Conservation (phyloP, 2,797 vertebrate species). For the Sebastes melanostomus region DNA sequence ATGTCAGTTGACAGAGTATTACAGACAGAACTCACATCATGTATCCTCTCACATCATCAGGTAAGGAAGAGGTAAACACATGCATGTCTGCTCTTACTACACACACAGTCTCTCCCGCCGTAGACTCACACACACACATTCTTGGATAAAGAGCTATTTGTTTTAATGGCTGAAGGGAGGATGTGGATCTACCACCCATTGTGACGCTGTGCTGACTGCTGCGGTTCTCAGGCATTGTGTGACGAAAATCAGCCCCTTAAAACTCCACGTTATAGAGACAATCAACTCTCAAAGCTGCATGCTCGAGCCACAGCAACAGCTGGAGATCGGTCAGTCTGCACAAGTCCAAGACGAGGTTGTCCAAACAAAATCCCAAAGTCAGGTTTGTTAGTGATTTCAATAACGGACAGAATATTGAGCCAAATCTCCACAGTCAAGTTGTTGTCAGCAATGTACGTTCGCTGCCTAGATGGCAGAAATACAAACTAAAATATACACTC, state of each 20-base stretch:
- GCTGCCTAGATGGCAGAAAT: neutral
- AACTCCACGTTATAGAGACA: slow-evolving; percentile 30
- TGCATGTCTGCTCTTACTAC: slow-evolving; percentile 26
- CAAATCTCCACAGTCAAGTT: slow-evolving; percentile 8
- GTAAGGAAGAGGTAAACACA: slow-evolving; percentile 22
- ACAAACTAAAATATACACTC: neutral
- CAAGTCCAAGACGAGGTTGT: slow-evolving; percentile 2
- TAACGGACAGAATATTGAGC: neutral
- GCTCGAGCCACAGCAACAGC: slow-evolving; percentile 30
- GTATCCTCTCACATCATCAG: neutral
- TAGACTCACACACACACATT: slow-evolving; percentile 31
- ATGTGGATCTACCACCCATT: slow-evolving; percentile 78
- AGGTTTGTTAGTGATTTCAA: slow-evolving; percentile 9
- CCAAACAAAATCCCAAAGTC: slow-evolving; percentile 24
- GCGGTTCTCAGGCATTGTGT: slow-evolving; percentile 52
- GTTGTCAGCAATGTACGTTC: neutral
- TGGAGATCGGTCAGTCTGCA: slow-evolving; percentile 27
- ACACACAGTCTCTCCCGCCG: neutral
- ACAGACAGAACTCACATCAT: neutral
- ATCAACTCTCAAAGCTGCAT: slow-evolving; percentile 15
- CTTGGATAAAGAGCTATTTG: slow-evolving; percentile 71
- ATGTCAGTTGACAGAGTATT: neutral
- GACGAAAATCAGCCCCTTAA: slow-evolving; percentile 51
- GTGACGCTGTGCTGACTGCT: slow-evolving; percentile 75
- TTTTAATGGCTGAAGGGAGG: slow-evolving; percentile 70